Percentiles rank a stretch among this genome's conserved stretches.
Conservation (phyloP, 2,797 vertebrate species). For the Microhierax caerulescens region DNA sequence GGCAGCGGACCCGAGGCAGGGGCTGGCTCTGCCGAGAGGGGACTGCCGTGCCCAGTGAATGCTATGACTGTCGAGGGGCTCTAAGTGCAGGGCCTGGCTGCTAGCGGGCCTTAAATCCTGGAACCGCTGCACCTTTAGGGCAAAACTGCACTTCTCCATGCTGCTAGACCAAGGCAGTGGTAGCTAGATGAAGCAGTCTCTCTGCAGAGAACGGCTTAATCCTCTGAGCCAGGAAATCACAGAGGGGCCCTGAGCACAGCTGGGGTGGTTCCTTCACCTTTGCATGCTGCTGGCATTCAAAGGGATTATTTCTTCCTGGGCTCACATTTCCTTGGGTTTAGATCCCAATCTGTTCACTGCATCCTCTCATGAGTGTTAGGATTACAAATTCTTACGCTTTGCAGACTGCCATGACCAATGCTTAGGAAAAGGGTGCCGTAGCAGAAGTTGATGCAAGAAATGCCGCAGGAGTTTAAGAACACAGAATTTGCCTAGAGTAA, state of each 20-base stretch:
- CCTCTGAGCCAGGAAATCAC: background rate
- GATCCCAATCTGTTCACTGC: slow-evolving; percentile 17
- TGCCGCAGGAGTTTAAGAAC: background rate
- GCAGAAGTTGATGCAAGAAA: background rate
- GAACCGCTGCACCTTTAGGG: background rate
- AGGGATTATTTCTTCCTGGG: slow-evolving; percentile 26
- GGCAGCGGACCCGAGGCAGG: fast-evolving
- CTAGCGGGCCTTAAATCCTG: fast-evolving
- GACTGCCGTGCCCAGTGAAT: fast-evolving
- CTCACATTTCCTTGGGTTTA: background rate
- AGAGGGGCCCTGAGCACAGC: background rate
- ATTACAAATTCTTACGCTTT: background rate
- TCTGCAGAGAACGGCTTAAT: background rate
- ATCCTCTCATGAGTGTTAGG: background rate
- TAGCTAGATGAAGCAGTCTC: background rate
- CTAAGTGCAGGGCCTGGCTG: fast-evolving
- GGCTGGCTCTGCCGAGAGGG: fast-evolving
- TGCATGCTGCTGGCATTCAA: background rate
- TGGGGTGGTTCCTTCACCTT: background rate
- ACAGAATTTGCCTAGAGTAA: background rate
- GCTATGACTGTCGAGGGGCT: too few species aligned
- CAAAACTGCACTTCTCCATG: background rate
- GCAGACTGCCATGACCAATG: background rate
- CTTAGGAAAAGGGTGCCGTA: background rate
- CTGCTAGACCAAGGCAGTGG: background rate